These are phyloP conservation scores for Sinocyclocheilus maitianheensis DNA, from an alignment of 2,113 vertebrate genomes.

Conservation along the genomic window DNA sequence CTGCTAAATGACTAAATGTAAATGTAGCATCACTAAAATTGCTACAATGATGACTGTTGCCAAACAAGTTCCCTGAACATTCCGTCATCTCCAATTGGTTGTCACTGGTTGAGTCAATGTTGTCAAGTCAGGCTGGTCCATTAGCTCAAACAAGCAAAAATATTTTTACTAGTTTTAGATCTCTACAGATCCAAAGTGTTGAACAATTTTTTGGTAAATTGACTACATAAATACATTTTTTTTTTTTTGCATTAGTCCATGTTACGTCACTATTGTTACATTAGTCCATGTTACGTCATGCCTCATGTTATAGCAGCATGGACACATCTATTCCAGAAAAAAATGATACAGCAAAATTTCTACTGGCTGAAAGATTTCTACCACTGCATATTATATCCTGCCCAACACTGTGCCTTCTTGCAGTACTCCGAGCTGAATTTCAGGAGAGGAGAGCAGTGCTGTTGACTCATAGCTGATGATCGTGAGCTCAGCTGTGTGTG, in stretches of 20 bases:
- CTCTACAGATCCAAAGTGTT: too few relatives aligned
- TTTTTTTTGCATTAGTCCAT: too few relatives aligned
- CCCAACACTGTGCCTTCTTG: not conserved
- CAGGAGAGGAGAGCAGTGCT: not conserved
- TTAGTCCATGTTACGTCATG: too few relatives aligned
- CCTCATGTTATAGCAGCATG: too few relatives aligned
- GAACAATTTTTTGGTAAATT: too few relatives aligned
- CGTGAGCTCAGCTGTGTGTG: conserved; percentile 52
- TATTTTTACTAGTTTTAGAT: too few relatives aligned
- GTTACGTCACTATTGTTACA: too few relatives aligned
- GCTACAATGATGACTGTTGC: not conserved
- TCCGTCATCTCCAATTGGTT: not conserved
- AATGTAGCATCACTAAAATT: not conserved
- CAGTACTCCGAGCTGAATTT: not conserved
- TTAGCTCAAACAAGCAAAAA: too few relatives aligned
- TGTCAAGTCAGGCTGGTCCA: not conserved
- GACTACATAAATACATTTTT: too few relatives aligned
- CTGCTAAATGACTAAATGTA: too few relatives aligned
- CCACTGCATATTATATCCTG: not conserved
- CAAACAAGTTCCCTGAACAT: not conserved
- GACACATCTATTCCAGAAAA: too few relatives aligned
- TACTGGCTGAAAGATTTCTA: not conserved
- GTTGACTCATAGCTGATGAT: conserved; percentile 28
- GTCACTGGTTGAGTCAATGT: not conserved
- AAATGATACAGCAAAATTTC: not conserved